Base-by-base conservation (phyloP, 2,113 vertebrate species). In the Etia nguti region DNA sequence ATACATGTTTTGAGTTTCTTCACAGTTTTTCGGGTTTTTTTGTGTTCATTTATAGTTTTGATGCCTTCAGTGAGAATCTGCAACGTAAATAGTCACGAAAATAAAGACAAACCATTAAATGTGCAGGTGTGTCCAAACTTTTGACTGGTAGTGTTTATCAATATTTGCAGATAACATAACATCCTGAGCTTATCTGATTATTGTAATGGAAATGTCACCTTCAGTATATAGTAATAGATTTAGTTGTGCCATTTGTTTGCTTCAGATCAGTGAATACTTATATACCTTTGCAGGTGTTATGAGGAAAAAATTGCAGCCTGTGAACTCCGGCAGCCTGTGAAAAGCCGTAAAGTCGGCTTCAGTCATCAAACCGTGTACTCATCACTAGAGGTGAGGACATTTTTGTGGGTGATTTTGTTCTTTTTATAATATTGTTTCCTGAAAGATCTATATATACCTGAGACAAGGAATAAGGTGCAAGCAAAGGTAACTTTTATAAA, bases 201-300 rank as follows among this genome's bases (percentile, higher is more conserved):
- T 68, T 68, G 20, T n/a, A 68, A 38, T 3, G 1, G 20, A 38
- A 22, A 38, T 0, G 11, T 41, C 34, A 8, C 20, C 62, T 38
- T 38, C 20, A 68, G 62, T 68, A 68, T 1, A 65, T 22, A 68
- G 22, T 38, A 7, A 38, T 13, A 13, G 62, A 68, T 68, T 22
- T 41, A 41, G 36, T 8, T 22, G 2, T 22, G 62, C 0, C 6
- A 22, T 68, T 38, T 38, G 62, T 41, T 68, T 46, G 12, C 43
- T 13, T 68, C 34, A 1, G 24, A 4, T 55, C 4, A 85, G 29
- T 57, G 10, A 68, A 59, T 26, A 73, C 12, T 1, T 73, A 22
- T 52, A 2, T 93, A 36, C 87, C 13, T 88, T 82, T 10, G 4
- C 16, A 96, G 95, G 2, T 95, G 94, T 68, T 95, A 80, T 57